phyloP scores from a whole-genome alignment of 1,140 invertebrate species.

The Drosophila ambigua region DNA sequence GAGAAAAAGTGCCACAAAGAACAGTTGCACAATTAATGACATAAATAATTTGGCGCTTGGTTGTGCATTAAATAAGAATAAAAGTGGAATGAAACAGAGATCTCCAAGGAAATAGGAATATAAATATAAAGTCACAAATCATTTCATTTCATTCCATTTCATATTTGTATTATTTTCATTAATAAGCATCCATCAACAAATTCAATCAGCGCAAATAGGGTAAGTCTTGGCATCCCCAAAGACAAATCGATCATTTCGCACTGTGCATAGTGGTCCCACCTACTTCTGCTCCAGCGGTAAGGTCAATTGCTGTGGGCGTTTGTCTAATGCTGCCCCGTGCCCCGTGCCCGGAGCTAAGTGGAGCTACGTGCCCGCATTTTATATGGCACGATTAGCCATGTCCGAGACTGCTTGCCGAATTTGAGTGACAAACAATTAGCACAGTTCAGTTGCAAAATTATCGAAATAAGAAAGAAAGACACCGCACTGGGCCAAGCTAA shows the following conservation, averaged over 20 bases:
- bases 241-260: conserved; percentile 31
- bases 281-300: conserved; percentile 37
- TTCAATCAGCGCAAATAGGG: conserved; percentile 11
- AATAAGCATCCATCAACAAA: conserved; percentile 16
- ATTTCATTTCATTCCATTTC: no score
- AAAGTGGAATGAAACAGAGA: no score
- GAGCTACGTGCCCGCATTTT: conserved; percentile 65
- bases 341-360: conserved; percentile 49
- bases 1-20: no score
- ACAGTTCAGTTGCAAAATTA: conserved; percentile 52
- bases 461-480: conserved; percentile 15
- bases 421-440: conserved; percentile 73
- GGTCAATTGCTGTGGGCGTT: conserved; percentile 66
- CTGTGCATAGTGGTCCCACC: conserved; percentile 30
- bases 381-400: conserved; percentile 66
- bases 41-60: no score
- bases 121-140: no score
- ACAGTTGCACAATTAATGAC: no score
- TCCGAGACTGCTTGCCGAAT: conserved; percentile 48
- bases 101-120: no score
- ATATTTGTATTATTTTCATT: background rate
- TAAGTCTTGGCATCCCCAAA: conserved; percentile 14
- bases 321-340: conserved; percentile 11
- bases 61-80: no score
- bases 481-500: conserved; percentile 18